Evolutionary conservation across 2,797 vertebrate species (phyloP), one percentile per base, ranked within the genome.

Genomic region (Squalus acanthias): DNA sequence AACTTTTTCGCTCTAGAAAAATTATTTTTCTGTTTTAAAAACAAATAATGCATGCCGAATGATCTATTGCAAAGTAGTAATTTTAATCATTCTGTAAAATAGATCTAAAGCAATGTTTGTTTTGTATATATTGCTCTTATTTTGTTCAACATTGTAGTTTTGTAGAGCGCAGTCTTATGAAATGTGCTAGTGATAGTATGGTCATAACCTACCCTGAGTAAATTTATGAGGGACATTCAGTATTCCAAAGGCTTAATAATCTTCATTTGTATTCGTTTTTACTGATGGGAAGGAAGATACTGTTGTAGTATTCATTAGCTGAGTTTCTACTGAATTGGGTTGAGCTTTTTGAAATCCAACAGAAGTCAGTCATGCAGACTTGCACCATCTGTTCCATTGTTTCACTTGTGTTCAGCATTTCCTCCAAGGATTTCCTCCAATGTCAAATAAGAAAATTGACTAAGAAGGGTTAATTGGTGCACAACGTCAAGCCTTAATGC

Each of bases 311-410:
- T 60, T 74, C 10, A 72, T 33, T 12, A 53, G 5, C 22, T 29
- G 46, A 76, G 50, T 95, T 95, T 95, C 94, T n/a, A 57, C 26
- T 95, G 50, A 95, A 72, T 74, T 74, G 46, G 46, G 39, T 76
- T 95, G 26, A 76, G 12, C 50, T 93, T n/a, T 95, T 76, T 74
- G 70, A 95, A 95, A 74, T 70, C 24, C 20, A 39, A 50, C 67
- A 46, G 29, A 91, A 63, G 10, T 60, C 7, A 60, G 65, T 70
- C 39, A 70, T 53, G 26, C 70, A 76, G 26, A 8, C 50, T 74
- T 95, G 26, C 7, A 95, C 94, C 94, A 95, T 95, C 94, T 95
- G 94, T 95, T 95, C 70, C 70, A 95, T 95, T 95, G 94, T 95
- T 95, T 95, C 39, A 60, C 46, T 57, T 76, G 67, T 95, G 70